Evolutionary conservation across 2,797 vertebrate genomes (phyloP).

Genomic region (Pygocentrus nattereri): DNA sequence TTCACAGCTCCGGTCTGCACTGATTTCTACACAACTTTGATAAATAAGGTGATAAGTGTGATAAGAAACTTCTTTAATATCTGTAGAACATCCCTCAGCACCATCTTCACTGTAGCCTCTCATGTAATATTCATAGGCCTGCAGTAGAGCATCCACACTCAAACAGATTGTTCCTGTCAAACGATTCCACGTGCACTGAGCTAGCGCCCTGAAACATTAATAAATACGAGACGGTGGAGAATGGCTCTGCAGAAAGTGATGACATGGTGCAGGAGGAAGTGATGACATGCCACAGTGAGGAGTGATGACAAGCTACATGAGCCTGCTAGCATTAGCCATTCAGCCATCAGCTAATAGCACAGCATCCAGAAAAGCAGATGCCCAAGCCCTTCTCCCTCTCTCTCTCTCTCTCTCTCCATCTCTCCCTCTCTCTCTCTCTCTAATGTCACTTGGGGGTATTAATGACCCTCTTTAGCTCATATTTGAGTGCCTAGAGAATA

Average conservation of each 20-base stretch:
- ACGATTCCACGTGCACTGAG: neutral
- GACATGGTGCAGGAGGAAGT: conserved; percentile 41
- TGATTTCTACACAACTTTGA: neutral
- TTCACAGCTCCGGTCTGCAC: no score
- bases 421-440: conserved; percentile 38
- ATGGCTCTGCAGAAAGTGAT: conserved; percentile 27
- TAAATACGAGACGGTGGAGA: conserved; percentile 33
- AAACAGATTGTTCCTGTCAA: conserved; percentile 28
- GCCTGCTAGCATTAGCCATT: conserved; percentile 20
- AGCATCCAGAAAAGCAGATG: conserved; percentile 9
- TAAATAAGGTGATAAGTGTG: neutral
- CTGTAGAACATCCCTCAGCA: conserved; percentile 2
- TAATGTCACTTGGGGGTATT: neutral
- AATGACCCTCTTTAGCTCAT: conserved; percentile 5
- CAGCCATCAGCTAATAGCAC: conserved; percentile 41
- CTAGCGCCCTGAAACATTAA: conserved; percentile 52
- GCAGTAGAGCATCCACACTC: conserved; percentile 28
- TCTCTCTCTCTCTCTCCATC: no score
- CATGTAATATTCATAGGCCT: conserved; percentile 24
- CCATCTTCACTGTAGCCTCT: neutral
- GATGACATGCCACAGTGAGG: conserved; percentile 51
- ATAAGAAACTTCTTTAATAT: neutral
- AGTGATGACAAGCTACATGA: conserved; percentile 58
- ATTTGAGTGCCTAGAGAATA: conserved; percentile 17
- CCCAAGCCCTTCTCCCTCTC: conserved; percentile 32